Base-by-base conservation (phyloP, 2,888 invertebrate species). In the Athripsodes cinereus region DNA sequence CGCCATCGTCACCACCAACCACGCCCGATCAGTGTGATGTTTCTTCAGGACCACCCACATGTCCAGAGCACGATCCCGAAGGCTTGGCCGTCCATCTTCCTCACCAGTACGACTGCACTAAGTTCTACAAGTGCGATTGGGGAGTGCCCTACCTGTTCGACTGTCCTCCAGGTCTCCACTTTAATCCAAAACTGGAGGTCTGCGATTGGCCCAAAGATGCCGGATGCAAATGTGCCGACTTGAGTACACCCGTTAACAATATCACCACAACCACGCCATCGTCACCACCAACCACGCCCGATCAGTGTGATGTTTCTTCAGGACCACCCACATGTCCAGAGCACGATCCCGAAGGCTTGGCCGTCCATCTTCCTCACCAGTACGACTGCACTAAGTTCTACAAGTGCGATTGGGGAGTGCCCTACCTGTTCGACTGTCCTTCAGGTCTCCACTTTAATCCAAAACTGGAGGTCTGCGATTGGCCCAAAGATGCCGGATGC, bases 201-300 rank as follows among this genome's bases (percentile, higher is more conserved):
- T 67, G 67, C 34, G 67, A 67, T 56, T 67, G 52, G 47, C 65
- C 65, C 3, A 48, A 57, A 19, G 53, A 62, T 46, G 67, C 67
- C 18, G 66, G 66, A 8, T 62, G 60, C 26, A 52, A 47, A 26
- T 51, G 31, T 40, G 40, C 40, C 26, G 26, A 10, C 3, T n/a
- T 3, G 26, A 26, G 26, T 3, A 26, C 5, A 26, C n/a, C n/a
- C n/a, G n/a, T n/a, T n/a, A n/a, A n/a, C n/a, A n/a, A n/a, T n/a
- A n/a, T n/a, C n/a, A n/a, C n/a, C 3, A 26, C 26, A 26, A 10
- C 3, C 10, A 10, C 26, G 26, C 26, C 26, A 3, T 6, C 26
- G 26, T 26, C 26, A 10, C 26, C 26, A 26, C 26, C 26, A 6
- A 26, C 26, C 26, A 26, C 26, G 10, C 26, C 51, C 13, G 18